These are phyloP conservation scores for Acanthurus tractus DNA, from an alignment of 2,797 vertebrate species.

Conservation along the genomic window DNA sequence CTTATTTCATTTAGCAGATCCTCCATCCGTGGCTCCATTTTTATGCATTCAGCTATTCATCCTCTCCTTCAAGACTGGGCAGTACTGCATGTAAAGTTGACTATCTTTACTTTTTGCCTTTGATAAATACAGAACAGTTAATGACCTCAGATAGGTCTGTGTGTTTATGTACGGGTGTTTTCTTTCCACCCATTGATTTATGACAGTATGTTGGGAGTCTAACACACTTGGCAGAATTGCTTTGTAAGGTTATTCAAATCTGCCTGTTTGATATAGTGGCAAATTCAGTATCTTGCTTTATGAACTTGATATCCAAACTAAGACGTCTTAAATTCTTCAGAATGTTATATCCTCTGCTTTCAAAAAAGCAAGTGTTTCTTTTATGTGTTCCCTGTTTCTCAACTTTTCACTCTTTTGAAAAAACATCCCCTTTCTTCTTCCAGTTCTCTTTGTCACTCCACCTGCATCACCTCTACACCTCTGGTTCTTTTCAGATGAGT, in stretches of 20 bases:
- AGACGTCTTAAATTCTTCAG: conserved; percentile 36
- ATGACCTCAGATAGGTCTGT: conserved; percentile 47
- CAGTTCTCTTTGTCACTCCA: conserved; percentile 24
- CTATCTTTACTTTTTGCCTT: conserved; percentile 31
- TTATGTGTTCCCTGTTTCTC: conserved; percentile 34
- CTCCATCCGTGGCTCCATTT: conserved; percentile 48
- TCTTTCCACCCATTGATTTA: conserved; percentile 54
- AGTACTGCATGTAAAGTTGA: conserved; percentile 38
- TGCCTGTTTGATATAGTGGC: conserved; percentile 26
- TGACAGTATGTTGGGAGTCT: conserved; percentile 44
- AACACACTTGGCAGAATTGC: conserved; percentile 44
- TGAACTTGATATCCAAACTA: conserved; percentile 32
- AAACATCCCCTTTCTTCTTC: neutral
- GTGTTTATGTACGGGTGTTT: conserved; percentile 49
- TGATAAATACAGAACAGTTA: conserved; percentile 33
- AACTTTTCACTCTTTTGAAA: conserved; percentile 6
- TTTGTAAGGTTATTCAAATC: conserved; percentile 19
- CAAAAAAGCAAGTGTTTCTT: conserved; percentile 1
- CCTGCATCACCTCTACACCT: conserved; percentile 40
- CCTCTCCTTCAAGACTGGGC: conserved; percentile 17
- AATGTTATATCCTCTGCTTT: conserved; percentile 12
- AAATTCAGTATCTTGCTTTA: conserved; percentile 12
- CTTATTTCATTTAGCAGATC: conserved; percentile 75
- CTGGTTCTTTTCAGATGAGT: conserved; percentile 3
- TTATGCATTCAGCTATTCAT: conserved; percentile 39